These are phyloP conservation scores for Maniola jurtina DNA, from an alignment of 1,140 invertebrate genomes.

Conservation along the genomic window DNA sequence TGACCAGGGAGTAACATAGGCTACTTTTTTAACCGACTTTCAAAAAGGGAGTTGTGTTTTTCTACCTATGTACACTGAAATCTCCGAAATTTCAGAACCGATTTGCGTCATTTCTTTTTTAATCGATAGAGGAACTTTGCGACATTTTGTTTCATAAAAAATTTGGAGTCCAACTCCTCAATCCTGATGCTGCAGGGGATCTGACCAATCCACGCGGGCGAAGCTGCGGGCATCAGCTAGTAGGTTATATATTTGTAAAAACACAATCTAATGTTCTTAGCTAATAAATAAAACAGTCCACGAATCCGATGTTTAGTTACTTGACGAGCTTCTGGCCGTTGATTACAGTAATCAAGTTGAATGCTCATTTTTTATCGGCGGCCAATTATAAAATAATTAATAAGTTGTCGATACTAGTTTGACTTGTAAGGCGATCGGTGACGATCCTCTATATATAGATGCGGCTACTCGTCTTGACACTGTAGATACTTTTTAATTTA, in stretches of 20 bases:
- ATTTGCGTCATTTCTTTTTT: too few relatives aligned
- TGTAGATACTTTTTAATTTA: neutral
- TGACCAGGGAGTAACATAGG: too few relatives aligned
- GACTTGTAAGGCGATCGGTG: slow-evolving; percentile 2
- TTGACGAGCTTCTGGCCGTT: slow-evolving; percentile 12
- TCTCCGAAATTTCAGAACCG: too few relatives aligned
- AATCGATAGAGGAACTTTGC: too few relatives aligned
- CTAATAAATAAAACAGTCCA: slow-evolving; percentile 11
- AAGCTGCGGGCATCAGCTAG: too few relatives aligned
- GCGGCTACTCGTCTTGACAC: neutral
- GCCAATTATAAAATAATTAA: slow-evolving; percentile 19
- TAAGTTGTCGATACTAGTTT: slow-evolving; percentile 7
- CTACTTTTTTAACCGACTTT: too few relatives aligned
- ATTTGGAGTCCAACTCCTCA: too few relatives aligned
- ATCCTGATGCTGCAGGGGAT: too few relatives aligned
- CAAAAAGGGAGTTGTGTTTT: too few relatives aligned
- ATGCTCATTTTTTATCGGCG: slow-evolving; percentile 16
- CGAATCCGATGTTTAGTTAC: slow-evolving; percentile 11
- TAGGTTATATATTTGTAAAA: neutral
- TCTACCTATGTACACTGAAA: too few relatives aligned
- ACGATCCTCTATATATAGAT: slow-evolving; percentile 7
- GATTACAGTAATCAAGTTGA: slow-evolving; percentile 19
- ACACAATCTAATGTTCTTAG: slow-evolving; percentile 4
- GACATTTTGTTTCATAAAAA: too few relatives aligned
- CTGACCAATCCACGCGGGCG: too few relatives aligned